Base-by-base conservation (phyloP, 2,888 invertebrate genomes). In the Abscondita cerata region DNA sequence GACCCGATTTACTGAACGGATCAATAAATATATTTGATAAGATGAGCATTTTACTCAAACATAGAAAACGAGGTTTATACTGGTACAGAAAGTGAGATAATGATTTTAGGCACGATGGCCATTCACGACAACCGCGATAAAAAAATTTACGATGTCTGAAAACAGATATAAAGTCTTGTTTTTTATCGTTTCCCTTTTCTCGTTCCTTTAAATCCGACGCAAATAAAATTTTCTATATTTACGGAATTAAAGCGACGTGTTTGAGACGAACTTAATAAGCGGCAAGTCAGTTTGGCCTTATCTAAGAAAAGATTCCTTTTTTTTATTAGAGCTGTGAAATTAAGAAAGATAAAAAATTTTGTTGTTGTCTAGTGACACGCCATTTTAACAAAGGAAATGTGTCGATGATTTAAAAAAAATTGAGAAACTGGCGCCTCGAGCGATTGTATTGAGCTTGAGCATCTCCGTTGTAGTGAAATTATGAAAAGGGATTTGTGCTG, bases 141-240 rank as follows among this genome's bases (percentile, higher is more conserved):
- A 58, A 58, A 61, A 56, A 36, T 61, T 61, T 61, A 61, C 47
- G 61, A 56, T 34, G 52, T 61, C 56, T 57, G 56, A 61, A 56
- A 52, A 61, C 48, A 56, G 44, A 56, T 56, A 61, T 61, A 61
- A 60, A 61, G 56, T 47, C 51, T 52, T 50, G n/a, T 61, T 56
- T 59, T 56, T 51, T 56, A 52, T 52, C 51, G 50, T 48, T 54
- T 41, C 50, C 41, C 34, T 33, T 33, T 41, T 33, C 52, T 34
- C 51, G 18, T 19, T 40, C 18, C 40, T 51, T 16, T 13, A 51
- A 51, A 34, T 51, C 34, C 51, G 13, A 11, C 16, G n/a, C 8
- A 44, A 18, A 44, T 44, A 44, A 44, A 44, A 44, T 44, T 44
- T 44, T 44, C 18, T 19, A 19, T 44, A 18, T 18, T 18, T 44